Conservation (phyloP, 2,888 invertebrate species). For the Lochmaea crataegi region DNA sequence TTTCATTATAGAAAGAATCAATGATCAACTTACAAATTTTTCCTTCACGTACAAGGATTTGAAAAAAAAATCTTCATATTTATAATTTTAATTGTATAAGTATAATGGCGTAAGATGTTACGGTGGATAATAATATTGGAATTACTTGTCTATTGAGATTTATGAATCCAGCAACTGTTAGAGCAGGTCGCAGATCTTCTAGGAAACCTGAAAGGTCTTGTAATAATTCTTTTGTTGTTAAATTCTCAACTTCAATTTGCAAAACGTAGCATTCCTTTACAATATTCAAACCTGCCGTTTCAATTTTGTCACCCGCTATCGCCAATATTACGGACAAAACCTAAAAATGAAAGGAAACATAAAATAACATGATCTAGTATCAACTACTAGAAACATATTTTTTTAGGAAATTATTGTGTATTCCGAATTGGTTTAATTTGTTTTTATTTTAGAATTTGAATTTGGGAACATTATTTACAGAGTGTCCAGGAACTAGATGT, state of each 20-base stretch:
- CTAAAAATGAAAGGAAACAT: neutral
- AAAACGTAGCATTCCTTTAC: conserved; percentile 2
- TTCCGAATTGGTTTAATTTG: too few relatives aligned
- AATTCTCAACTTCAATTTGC: conserved; percentile 2
- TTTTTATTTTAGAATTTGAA: too few relatives aligned
- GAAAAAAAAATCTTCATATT: too few relatives aligned
- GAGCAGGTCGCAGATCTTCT: conserved; percentile 2
- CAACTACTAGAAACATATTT: too few relatives aligned
- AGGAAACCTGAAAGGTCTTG: neutral
- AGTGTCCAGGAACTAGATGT: too few relatives aligned
- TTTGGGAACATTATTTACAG: too few relatives aligned
- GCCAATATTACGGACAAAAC: neutral
- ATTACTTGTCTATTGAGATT: conserved; percentile 9
- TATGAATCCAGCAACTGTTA: neutral
- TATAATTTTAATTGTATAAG: conserved; percentile 10
- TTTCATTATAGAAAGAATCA: too few relatives aligned
- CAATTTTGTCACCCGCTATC: conserved; percentile 4
- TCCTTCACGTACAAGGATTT: too few relatives aligned
- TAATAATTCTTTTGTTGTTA: neutral
- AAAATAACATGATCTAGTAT: too few relatives aligned
- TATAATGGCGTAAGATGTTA: conserved; percentile 14
- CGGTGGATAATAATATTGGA: conserved; percentile 3
- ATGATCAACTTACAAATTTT: too few relatives aligned
- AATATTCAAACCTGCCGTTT: conserved; percentile 3
- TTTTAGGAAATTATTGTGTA: too few relatives aligned